phyloP scores from a whole-genome alignment of 2,113 vertebrate genomes.

The Python bivittatus region DNA sequence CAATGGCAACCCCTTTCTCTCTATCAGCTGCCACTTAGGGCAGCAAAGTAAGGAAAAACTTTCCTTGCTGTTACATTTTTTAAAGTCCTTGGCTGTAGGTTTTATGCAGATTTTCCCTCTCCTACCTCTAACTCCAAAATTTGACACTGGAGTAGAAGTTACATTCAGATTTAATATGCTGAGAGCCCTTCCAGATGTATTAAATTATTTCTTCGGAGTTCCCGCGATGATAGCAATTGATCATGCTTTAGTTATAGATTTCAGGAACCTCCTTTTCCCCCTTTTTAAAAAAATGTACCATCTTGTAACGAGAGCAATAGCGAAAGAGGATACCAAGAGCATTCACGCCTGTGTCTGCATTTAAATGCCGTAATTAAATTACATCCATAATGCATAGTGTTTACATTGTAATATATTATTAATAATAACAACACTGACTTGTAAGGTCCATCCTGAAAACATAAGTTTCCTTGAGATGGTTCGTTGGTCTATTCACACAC shows the following conservation, averaged over 20 bases:
- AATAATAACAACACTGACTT: conserved; percentile 49
- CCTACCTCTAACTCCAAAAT: too few relatives aligned
- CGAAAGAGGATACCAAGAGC: neutral
- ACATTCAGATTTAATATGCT: neutral
- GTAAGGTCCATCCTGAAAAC: conserved; percentile 45
- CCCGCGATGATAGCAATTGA: neutral
- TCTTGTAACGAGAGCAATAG: neutral
- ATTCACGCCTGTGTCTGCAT: conserved; percentile 32
- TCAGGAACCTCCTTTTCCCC: neutral
- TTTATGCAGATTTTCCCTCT: too few relatives aligned
- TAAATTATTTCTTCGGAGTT: neutral
- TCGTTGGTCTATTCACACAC: conserved; percentile 64
- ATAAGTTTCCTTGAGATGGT: conserved; percentile 52
- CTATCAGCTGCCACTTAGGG: too few relatives aligned
- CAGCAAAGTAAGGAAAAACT: too few relatives aligned
- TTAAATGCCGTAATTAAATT: conserved; percentile 63
- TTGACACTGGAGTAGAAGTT: too few relatives aligned
- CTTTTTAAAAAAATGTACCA: neutral
- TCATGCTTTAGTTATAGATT: neutral
- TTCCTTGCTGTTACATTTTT: too few relatives aligned
- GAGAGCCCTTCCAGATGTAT: neutral
- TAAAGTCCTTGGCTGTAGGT: too few relatives aligned
- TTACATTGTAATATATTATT: conserved; percentile 59
- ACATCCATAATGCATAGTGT: conserved; percentile 56
- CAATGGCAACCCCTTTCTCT: too few relatives aligned